phyloP scores from a whole-genome alignment of 37 sponge, comb jelly and placozoan genomes.

The Aplysina aerophoba region DNA sequence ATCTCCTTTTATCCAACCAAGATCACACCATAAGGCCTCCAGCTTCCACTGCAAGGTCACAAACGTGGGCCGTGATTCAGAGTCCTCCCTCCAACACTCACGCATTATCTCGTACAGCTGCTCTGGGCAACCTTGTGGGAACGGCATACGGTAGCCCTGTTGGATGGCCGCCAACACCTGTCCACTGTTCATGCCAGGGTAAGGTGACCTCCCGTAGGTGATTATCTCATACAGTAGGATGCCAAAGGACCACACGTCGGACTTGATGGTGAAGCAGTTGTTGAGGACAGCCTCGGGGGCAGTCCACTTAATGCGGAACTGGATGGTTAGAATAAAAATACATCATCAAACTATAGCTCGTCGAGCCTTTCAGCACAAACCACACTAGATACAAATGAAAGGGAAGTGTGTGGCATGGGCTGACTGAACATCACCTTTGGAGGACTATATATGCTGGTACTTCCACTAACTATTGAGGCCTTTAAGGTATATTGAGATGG shows the following conservation, averaged over 20 bases:
- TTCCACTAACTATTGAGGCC: too few relatives aligned
- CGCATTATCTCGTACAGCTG: conserved; percentile 79
- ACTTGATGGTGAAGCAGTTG: conserved; percentile 94
- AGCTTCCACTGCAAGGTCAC: conserved; percentile 82
- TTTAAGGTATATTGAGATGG: too few relatives aligned
- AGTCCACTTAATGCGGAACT: conserved; percentile 99
- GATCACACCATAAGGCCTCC: conserved; percentile 90
- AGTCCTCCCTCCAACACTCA: conserved; percentile 85
- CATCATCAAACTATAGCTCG: too few relatives aligned
- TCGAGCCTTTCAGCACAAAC: too few relatives aligned
- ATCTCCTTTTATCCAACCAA: too few relatives aligned
- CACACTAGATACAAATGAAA: too few relatives aligned
- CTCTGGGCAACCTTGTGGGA: conserved; percentile 77
- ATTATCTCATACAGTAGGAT: conserved; percentile 93
- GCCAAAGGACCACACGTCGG: conserved; percentile 99
- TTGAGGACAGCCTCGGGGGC: conserved; percentile 97
- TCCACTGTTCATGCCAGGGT: conserved; percentile 96
- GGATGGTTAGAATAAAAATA: too few relatives aligned
- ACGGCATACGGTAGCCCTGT: conserved; percentile 81
- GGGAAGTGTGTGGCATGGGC: too few relatives aligned
- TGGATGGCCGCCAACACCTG: conserved; percentile 77
- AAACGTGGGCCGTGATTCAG: conserved; percentile 77
- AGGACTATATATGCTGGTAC: too few relatives aligned
- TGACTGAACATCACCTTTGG: too few relatives aligned
- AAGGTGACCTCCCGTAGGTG: conserved; percentile 96